These are phyloP conservation scores for Silurus glanis DNA, from an alignment of 2,113 vertebrate genomes.

Conservation along the genomic window DNA sequence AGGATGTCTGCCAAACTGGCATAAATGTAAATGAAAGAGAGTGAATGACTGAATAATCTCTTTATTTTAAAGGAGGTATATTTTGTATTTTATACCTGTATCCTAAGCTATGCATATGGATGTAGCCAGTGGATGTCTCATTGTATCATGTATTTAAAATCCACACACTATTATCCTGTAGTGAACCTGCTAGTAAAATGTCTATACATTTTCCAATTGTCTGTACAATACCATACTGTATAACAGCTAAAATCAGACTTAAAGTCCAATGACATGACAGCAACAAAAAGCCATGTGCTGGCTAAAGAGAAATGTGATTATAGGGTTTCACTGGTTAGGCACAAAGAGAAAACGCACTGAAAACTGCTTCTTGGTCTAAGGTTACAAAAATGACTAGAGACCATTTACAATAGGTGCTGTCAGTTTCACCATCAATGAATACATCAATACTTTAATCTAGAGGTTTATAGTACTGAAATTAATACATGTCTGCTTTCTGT, in stretches of 20 bases:
- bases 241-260: not conserved
- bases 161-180: not conserved
- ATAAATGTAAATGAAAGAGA: not conserved
- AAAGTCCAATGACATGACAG: not conserved
- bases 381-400: not conserved
- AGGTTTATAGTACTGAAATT: not conserved
- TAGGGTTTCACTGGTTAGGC: not conserved
- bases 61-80: not conserved
- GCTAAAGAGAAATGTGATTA: not conserved
- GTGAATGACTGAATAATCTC: not conserved
- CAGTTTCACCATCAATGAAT: not conserved
- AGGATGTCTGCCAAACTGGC: no score
- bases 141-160: not conserved
- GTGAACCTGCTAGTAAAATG: not conserved
- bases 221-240: not conserved
- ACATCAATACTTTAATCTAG: no score
- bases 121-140: not conserved
- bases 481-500: conserved; percentile 8
- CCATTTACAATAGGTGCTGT: not conserved
- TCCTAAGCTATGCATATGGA: not conserved
- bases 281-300: not conserved
- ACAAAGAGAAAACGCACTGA: not conserved
- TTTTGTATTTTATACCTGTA: not conserved
- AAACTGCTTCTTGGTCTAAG: not conserved
- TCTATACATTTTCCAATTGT: not conserved